Evolutionary conservation across 1,140 invertebrate genomes (phyloP), one percentile per base, ranked within the genome.

Genomic region (Meloidogyne floridensis): DNA sequence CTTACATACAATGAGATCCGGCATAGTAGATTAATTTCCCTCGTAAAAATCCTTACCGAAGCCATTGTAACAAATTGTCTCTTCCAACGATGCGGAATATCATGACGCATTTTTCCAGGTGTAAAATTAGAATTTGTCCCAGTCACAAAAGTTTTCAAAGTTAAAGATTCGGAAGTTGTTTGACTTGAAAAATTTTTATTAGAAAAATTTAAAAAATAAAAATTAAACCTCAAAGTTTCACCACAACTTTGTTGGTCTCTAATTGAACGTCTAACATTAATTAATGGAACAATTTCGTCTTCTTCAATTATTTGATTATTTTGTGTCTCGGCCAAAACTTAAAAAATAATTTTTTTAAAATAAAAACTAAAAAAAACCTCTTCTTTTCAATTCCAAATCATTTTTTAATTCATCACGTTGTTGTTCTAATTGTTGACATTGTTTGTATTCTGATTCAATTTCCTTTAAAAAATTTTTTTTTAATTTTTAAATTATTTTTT

Each of bases 41-140:
- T 32, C 32, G 1, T 32, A 32, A 11, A 13, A 75, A 73, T 42
- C 2, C 15, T 84, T 18, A 84, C 82, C 43, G 47, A 42, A 53
- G 73, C 32, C 1, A 83, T 43, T 32, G 75, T 47, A 54, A 83
- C 54, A 32, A 83, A 83, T 42, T 83, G 82, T 70, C 70, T 53
- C 15, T 84, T 83, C 83, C 83, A 84, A 18, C 83, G 53, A 32
- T 84, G 83, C 4, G 83, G 83, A 85, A 84, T 84, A 42, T 85
- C 83, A 75, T 84, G 83, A 9, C 83, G 42, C 83, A 84, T 84
- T n/a, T 18, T 81, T 47, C 83, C 82, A 8, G 65, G 75, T 15
- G 47, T 42, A 11, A 15, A 3, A 32, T 15, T 53, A 43, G n/a
- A 81, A 72, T 18, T 32, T 54, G 43, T 47, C 7, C 59, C 59